A percentile compares a stretch with the other conserved stretches of the same genome.
Conservation (phyloP, 2,113 vertebrate species). For the Odocoileus virginianus region DNA sequence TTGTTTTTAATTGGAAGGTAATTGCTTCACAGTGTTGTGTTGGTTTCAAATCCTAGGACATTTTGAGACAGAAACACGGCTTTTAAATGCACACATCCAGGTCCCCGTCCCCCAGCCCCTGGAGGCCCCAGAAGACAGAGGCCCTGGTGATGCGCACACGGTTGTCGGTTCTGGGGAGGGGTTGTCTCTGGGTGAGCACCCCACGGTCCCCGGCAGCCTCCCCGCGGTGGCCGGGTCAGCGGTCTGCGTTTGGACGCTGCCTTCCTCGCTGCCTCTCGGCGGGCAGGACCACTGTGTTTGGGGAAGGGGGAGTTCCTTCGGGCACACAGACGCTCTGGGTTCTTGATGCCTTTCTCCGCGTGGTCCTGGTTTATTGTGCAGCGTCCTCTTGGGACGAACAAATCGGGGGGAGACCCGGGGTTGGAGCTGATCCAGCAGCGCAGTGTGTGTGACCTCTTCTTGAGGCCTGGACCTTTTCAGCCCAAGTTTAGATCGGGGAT, state of each 20-base stretch:
- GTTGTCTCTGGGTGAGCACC: accelerated
- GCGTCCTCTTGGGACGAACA: accelerated
- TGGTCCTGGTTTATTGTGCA: accelerated
- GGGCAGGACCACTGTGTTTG: accelerated
- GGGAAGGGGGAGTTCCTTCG: accelerated
- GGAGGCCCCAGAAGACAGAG: accelerated
- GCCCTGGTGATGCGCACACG: accelerated
- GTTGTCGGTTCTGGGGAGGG: background rate
- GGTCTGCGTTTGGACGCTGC: accelerated
- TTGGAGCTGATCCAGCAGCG: background rate
- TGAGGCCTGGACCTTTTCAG: background rate
- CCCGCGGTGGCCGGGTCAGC: accelerated
- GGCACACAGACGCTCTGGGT: too few relatives aligned
- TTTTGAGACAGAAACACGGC: background rate
- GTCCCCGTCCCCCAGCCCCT: accelerated
- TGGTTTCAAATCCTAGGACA: background rate
- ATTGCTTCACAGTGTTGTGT: background rate
- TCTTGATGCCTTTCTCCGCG: accelerated
- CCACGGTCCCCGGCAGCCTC: accelerated
- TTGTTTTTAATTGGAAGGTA: background rate
- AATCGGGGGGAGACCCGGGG: accelerated
- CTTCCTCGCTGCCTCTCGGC: accelerated
- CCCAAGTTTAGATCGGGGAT: accelerated
- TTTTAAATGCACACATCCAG: background rate
- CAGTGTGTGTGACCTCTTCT: background rate